A percentile compares a stretch with the other conserved stretches of the same genome.
Evolutionary conservation across 2,113 vertebrate genomes (phyloP).

Genomic region (Shinisaurus crocodilurus): DNA sequence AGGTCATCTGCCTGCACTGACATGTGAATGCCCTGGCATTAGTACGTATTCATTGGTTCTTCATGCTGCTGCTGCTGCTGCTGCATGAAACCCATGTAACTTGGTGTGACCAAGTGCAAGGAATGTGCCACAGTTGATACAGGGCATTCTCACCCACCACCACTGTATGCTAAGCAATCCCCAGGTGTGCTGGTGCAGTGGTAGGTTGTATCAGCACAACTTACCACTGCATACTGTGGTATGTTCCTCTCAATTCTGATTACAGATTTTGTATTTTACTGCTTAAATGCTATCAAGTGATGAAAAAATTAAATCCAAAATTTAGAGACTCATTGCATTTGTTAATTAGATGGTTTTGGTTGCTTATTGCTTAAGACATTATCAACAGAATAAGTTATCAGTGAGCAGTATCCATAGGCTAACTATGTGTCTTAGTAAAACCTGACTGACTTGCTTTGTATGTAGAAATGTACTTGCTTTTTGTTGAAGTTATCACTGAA

Average conservation of each 20-base stretch:
- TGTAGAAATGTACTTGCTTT: neutral
- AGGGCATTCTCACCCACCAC: neutral
- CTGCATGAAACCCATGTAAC: neutral
- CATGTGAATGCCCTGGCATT: neutral
- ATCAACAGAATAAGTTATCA: neutral
- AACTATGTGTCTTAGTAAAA: constrained; percentile 4
- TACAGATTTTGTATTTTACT: constrained; percentile 61
- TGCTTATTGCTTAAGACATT: constrained; percentile 27
- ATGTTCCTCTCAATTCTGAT: constrained; percentile 46
- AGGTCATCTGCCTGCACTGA: neutral
- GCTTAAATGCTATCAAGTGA: constrained; percentile 26
- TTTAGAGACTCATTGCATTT: constrained; percentile 55
- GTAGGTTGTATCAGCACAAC: neutral
- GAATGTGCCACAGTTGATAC: no score
- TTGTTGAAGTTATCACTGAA: constrained; percentile 37
- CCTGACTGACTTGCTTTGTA: constrained; percentile 2
- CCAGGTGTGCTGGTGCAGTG: neutral
- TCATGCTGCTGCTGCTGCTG: neutral
- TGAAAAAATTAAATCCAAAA: constrained; percentile 31
- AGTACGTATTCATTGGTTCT: neutral
- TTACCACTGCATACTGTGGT: no score
- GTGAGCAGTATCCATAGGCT: constrained; percentile 22
- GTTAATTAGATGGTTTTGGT: constrained; percentile 15
- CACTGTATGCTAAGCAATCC: neutral
- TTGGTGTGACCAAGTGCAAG: neutral